Evolutionary conservation across 2,797 vertebrate species (phyloP).

Genomic region (Gymnothorax reevesii): DNA sequence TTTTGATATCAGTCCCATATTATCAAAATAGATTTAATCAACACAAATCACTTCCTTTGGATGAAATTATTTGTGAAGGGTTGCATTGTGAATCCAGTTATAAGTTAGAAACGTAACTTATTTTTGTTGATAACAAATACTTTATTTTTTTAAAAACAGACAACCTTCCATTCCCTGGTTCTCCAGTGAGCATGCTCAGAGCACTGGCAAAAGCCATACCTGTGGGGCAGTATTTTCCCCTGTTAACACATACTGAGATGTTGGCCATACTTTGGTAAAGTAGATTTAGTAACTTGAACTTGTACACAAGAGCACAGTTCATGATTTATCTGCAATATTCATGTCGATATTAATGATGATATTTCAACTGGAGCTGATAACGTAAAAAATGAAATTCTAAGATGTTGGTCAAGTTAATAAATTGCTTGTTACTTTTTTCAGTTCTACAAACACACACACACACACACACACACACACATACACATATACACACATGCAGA

Average conservation of each 20-base stretch:
- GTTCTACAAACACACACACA: too few species aligned
- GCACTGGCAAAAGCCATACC: neutral
- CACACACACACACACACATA: too few species aligned
- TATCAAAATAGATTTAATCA: too few species aligned
- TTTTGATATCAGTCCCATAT: too few species aligned
- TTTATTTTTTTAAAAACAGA: neutral
- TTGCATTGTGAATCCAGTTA: too few species aligned
- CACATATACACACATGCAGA: too few species aligned
- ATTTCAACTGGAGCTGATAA: neutral
- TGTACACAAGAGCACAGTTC: neutral
- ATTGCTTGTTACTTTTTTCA: too few species aligned
- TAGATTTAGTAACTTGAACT: neutral
- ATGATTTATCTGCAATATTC: conserved; percentile 8
- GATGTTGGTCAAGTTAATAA: too few species aligned
- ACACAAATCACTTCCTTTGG: too few species aligned
- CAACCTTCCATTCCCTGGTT: neutral
- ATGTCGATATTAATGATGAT: neutral
- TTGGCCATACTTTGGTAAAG: neutral
- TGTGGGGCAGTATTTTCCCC: neutral
- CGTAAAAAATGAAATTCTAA: neutral
- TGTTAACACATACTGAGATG: neutral
- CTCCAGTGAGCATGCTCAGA: neutral
- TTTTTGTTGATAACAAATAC: neutral
- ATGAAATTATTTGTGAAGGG: too few species aligned
- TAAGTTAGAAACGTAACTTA: too few species aligned